Conservation (phyloP, 2,888 invertebrate genomes). For the Aquatica leii region DNA sequence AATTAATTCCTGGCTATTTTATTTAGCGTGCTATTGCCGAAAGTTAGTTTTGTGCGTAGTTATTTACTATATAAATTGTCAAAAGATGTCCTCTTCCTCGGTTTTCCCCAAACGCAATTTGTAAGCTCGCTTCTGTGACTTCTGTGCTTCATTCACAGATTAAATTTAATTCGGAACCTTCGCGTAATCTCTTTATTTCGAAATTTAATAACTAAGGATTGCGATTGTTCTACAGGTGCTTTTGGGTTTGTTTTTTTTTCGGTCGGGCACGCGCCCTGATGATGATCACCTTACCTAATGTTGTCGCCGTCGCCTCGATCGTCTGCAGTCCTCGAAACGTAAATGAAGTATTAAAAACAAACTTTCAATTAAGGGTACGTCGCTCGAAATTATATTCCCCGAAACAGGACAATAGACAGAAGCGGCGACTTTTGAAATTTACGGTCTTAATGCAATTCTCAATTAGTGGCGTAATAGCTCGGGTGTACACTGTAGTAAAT, state of each 20-base stretch:
- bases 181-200: slow-evolving; percentile 3
- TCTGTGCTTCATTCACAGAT: slow-evolving; percentile 5
- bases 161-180: slow-evolving; percentile 7
- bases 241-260: background rate
- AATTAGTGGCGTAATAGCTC: slow-evolving; percentile 73
- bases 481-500: slow-evolving; percentile 60
- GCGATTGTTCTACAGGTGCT: too few relatives aligned
- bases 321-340: too few relatives aligned
- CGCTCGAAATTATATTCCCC: slow-evolving; percentile 37
- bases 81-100: slow-evolving; percentile 13
- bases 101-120: slow-evolving; percentile 13
- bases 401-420: slow-evolving; percentile 55
- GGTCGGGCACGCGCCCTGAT: too few relatives aligned
- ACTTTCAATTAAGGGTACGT: slow-evolving; percentile 1
- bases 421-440: slow-evolving; percentile 64
- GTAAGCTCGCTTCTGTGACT: slow-evolving; percentile 3
- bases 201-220: slow-evolving; percentile 4
- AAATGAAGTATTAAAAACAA: background rate
- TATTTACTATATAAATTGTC: slow-evolving; percentile 28
- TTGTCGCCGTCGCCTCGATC: too few relatives aligned
- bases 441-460: slow-evolving; percentile 74
- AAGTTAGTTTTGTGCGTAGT: slow-evolving; percentile 43
- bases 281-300: too few relatives aligned
- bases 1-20: slow-evolving; percentile 50
- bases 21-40: slow-evolving; percentile 48